phyloP scores from a whole-genome alignment of 2,113 vertebrate genomes.

The Onychostoma macrolepis region DNA sequence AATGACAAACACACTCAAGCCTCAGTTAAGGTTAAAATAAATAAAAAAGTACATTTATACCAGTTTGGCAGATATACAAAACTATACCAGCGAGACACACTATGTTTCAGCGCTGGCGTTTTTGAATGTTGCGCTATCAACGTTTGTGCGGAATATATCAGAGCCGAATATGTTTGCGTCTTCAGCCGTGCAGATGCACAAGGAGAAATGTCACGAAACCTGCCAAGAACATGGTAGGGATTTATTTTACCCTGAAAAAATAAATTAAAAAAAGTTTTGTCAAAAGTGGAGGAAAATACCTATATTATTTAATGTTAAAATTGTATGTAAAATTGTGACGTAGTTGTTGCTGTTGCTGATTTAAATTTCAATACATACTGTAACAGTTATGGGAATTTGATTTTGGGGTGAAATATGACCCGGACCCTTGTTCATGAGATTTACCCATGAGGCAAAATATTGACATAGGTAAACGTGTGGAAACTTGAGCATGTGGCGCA shows the following conservation, averaged over 20 bases:
- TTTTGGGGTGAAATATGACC: neutral
- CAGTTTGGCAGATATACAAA: conserved; percentile 10
- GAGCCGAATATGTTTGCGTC: neutral
- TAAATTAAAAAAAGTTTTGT: no score
- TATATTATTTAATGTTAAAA: no score
- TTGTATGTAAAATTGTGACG: no score
- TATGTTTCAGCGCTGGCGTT: neutral
- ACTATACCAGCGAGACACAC: neutral
- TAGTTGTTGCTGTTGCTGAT: no score
- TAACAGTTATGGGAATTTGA: neutral
- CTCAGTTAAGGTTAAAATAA: conserved; percentile 40
- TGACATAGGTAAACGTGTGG: neutral
- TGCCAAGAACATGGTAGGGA: neutral
- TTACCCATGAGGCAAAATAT: neutral
- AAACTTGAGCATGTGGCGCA: neutral
- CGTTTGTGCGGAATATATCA: neutral
- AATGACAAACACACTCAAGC: conserved; percentile 57
- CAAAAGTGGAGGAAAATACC: neutral
- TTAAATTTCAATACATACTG: neutral
- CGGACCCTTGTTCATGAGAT: neutral
- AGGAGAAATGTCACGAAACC: neutral
- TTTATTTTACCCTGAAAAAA: no score
- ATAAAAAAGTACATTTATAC: conserved; percentile 13
- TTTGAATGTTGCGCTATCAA: neutral
- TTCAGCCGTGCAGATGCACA: neutral